Evolutionary conservation across 2,888 invertebrate genomes (phyloP).

Genomic region (Crepidodera aurea): DNA sequence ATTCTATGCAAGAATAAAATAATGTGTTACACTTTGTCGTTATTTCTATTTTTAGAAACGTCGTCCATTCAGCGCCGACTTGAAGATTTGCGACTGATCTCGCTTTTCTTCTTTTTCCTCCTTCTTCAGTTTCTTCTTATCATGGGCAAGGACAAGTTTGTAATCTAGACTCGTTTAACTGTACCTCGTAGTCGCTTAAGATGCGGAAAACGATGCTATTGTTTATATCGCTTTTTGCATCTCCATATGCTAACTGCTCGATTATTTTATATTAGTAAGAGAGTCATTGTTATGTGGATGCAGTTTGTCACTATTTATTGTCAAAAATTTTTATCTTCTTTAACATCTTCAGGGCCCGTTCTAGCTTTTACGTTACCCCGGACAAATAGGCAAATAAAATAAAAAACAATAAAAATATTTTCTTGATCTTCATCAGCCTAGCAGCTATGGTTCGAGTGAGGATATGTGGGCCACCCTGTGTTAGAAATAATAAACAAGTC

Average conservation of each 20-base stretch:
- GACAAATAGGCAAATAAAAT: too few relatives aligned
- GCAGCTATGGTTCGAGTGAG: too few relatives aligned
- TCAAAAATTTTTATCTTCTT: too few relatives aligned
- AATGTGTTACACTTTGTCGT: constrained; percentile 12
- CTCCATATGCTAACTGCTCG: constrained; percentile 49
- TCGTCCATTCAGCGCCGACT: constrained; percentile 5
- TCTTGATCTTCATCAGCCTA: too few relatives aligned
- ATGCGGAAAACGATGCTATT: constrained; percentile 52
- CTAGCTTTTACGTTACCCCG: too few relatives aligned
- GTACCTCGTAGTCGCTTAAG: constrained; percentile 36
- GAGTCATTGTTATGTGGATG: too few relatives aligned
- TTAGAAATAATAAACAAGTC: too few relatives aligned
- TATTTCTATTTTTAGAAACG: constrained; percentile 19
- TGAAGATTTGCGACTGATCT: constrained; percentile 24
- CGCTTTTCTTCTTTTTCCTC: not conserved
- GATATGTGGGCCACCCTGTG: too few relatives aligned
- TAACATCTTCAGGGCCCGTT: too few relatives aligned
- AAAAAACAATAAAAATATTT: too few relatives aligned
- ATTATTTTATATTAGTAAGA: constrained; percentile 41
- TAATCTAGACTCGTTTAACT: constrained; percentile 49
- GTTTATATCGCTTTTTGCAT: constrained; percentile 51
- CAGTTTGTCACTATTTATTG: too few relatives aligned
- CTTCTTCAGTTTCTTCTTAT: constrained; percentile 11
- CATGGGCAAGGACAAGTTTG: constrained; percentile 28
- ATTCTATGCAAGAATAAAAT: constrained; percentile 13